phyloP scores from a whole-genome alignment of 2,113 vertebrate species.

The Ovis canadensis region DNA sequence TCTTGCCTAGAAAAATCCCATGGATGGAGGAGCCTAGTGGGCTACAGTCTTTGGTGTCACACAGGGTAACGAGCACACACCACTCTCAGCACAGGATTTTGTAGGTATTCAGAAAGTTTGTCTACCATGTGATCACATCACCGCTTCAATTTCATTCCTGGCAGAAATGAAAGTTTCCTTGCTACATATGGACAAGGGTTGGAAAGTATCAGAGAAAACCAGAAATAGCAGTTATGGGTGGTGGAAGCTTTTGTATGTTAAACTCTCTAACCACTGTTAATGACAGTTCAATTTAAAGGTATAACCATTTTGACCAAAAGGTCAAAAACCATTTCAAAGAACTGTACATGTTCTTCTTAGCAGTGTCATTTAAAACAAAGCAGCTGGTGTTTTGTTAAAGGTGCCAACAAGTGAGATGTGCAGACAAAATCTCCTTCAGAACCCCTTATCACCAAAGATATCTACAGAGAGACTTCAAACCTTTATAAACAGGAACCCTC shows the following conservation, averaged over 20 bases:
- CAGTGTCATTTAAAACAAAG: background rate
- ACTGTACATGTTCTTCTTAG: background rate
- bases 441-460: background rate
- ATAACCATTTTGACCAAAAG: background rate
- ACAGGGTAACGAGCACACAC: background rate
- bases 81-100: background rate
- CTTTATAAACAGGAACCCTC: background rate
- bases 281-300: background rate
- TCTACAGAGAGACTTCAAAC: background rate
- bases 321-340: constrained; percentile 13
- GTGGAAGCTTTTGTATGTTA: background rate
- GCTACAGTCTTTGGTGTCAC: background rate
- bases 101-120: background rate
- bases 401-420: background rate
- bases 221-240: background rate
- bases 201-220: background rate
- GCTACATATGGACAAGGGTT: background rate
- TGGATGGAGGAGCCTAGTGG: background rate
- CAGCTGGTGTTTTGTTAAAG: background rate
- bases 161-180: constrained; percentile 8
- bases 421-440: background rate
- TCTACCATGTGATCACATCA: background rate
- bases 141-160: background rate
- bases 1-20: background rate
- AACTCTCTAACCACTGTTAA: background rate